Evolutionary conservation across 2,797 vertebrate genomes (phyloP).

Genomic region (Hemibagrus guttatus): DNA sequence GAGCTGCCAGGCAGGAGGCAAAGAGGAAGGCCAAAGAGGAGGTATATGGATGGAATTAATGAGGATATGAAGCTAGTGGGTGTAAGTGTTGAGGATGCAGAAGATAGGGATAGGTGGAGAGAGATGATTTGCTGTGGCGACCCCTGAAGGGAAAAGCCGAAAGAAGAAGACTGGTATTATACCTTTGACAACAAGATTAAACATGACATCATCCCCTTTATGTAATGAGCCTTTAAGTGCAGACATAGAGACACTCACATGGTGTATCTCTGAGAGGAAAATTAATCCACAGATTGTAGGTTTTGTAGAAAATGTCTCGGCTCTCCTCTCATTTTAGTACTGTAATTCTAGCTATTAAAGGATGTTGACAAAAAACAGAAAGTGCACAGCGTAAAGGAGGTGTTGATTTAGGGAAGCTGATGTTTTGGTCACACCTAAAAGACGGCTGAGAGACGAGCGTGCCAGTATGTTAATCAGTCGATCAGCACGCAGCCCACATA

Average conservation of each 20-base stretch:
- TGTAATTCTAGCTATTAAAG: not conserved
- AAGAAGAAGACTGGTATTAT: not conserved
- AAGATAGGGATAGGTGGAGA: no score
- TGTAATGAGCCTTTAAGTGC: not conserved
- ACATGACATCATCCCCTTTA: not conserved
- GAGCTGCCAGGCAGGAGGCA: no score
- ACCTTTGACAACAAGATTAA: not conserved
- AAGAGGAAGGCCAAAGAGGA: no score
- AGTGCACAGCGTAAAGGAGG: not conserved
- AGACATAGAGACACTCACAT: not conserved
- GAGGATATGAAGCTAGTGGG: no score
- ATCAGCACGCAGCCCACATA: slow-evolving; percentile 27
- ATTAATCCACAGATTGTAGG: not conserved
- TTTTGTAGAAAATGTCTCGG: not conserved
- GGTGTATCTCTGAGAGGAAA: not conserved
- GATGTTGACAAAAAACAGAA: no score
- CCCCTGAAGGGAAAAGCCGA: no score
- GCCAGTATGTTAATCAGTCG: slow-evolving; percentile 29
- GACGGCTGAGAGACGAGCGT: slow-evolving; percentile 21
- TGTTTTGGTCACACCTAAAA: slow-evolving; percentile 38
- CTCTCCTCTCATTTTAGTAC: not conserved
- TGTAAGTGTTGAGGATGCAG: no score
- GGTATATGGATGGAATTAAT: no score
- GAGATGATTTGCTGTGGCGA: no score
- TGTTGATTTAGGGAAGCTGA: slow-evolving; percentile 32